A percentile compares a stretch with the other conserved stretches of the same genome.
phyloP scores from a whole-genome alignment of 53 echinoderm and acorn worm genomes.

The Pentamera pediparva region DNA sequence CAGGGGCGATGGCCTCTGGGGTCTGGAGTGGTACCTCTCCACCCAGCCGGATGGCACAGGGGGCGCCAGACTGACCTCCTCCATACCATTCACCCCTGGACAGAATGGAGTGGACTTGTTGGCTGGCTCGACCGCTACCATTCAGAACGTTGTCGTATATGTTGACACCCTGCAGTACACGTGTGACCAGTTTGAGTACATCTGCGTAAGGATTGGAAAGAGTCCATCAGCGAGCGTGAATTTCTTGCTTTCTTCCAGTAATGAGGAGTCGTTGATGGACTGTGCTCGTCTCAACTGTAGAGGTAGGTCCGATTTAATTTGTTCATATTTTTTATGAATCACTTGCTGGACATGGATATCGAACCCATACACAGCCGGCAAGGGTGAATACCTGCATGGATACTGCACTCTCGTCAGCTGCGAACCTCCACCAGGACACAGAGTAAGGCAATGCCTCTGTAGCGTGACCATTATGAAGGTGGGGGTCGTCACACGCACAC shows the following conservation, averaged over 20 bases:
- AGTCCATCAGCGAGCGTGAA: constrained; percentile 42
- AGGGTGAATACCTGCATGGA: too few relatives aligned
- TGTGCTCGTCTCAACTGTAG: constrained; percentile 52
- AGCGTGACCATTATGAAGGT: too few relatives aligned
- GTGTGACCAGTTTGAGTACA: constrained; percentile 40
- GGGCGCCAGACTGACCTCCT: not conserved
- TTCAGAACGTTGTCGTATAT: not conserved
- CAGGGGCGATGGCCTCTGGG: constrained; percentile 67
- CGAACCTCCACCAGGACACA: too few relatives aligned
- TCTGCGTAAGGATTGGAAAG: constrained; percentile 54
- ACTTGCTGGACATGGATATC: too few relatives aligned
- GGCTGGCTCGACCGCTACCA: constrained; percentile 7
- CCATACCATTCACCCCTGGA: not conserved
- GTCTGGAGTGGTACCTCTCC: constrained; percentile 59
- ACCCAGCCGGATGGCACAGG: constrained; percentile 61
- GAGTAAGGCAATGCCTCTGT: too few relatives aligned
- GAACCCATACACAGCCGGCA: too few relatives aligned
- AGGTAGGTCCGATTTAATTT: constrained; percentile 28
- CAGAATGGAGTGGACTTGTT: constrained; percentile 24
- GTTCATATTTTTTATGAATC: too few relatives aligned
- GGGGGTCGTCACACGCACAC: too few relatives aligned
- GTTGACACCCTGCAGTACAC: constrained; percentile 9
- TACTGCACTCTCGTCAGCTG: too few relatives aligned
- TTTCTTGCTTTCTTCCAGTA: constrained; percentile 43
- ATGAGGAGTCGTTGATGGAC: not conserved